Conservation (phyloP, 2,888 invertebrate species). For the Drosophila kanekoi region DNA sequence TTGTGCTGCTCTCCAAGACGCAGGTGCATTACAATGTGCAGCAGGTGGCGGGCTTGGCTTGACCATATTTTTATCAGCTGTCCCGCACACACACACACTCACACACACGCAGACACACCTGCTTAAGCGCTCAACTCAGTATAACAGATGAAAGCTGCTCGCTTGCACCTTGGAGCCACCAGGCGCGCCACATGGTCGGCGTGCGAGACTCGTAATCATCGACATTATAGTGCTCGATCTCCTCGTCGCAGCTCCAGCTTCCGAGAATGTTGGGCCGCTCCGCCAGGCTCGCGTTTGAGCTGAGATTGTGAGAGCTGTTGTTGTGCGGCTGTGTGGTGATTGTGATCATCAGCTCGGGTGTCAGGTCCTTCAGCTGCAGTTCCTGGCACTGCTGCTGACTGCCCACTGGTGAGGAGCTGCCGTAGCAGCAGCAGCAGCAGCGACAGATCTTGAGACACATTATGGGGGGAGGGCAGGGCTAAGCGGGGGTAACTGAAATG, state of each 20-base stretch:
- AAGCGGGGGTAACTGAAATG: background rate
- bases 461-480: background rate
- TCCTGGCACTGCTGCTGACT: constrained; percentile 16
- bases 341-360: constrained; percentile 1
- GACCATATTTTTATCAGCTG: background rate
- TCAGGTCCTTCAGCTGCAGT: constrained; percentile 27
- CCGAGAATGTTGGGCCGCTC: constrained; percentile 8
- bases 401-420: background rate
- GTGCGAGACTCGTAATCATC: constrained; percentile 45
- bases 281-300: constrained; percentile 17
- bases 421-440: constrained; percentile 18
- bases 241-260: constrained; percentile 45
- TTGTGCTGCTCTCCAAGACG: background rate
- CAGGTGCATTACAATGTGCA: constrained; percentile 6
- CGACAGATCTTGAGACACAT: constrained; percentile 28
- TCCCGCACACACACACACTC: background rate
- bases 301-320: constrained; percentile 16
- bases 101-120: background rate
- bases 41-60: background rate
- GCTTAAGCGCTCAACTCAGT: background rate
- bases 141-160: constrained; percentile 10
- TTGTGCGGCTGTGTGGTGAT: constrained; percentile 31
- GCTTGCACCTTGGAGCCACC: constrained; percentile 42
- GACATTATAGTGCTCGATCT: constrained; percentile 30
- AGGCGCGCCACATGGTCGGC: constrained; percentile 47